Evolutionary conservation across 2,888 invertebrate genomes (phyloP), one percentile per base, ranked within the genome.

Genomic region (Platypus cylindrus): DNA sequence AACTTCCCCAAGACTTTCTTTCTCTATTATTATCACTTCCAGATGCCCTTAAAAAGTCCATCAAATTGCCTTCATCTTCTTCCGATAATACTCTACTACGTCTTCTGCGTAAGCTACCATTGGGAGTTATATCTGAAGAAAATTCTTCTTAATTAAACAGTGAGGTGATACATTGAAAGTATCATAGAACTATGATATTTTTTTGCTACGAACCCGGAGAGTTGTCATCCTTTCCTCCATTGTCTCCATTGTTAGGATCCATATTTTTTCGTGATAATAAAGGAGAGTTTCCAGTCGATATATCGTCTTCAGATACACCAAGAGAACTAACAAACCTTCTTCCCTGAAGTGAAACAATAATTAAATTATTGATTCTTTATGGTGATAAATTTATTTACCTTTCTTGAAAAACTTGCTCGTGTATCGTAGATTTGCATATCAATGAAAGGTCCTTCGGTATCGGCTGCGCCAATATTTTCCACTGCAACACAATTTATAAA

Each of bases 1-100:
- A 68, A 58, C 85, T 85, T 26, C 85, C 84, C 75, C 85, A 86
- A 5, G 81, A 78, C 53, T 81, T 82, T 30, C 87, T 65, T 53
- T 85, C 87, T 24, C 85, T 64, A 38, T 64, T 67, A 8, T 74
- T 81, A 40, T 78, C 78, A 36, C 81, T 80, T 1, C 82, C 83
- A 3, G 84, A 77, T 29, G 78, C 75, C 35, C 85, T 64, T 33
- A 90, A 64, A 56, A 85, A 87, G 56, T 86, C 85, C 75, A 90
- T 78, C n/a, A 90, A 60, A 12, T 79, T 79, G 3, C 78, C 78
- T 48, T 89, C 89, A 52, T 87, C 83, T 51, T 82, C 83, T 54
- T 81, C 85, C 3, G 78, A 78, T 0, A 85, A 75, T 12, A 85
- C 78, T 17, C 86, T 73, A 53, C 87, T 80, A 48, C 86, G 69